phyloP scores from a whole-genome alignment of 2,888 invertebrate species.

The Volucella zonaria region DNA sequence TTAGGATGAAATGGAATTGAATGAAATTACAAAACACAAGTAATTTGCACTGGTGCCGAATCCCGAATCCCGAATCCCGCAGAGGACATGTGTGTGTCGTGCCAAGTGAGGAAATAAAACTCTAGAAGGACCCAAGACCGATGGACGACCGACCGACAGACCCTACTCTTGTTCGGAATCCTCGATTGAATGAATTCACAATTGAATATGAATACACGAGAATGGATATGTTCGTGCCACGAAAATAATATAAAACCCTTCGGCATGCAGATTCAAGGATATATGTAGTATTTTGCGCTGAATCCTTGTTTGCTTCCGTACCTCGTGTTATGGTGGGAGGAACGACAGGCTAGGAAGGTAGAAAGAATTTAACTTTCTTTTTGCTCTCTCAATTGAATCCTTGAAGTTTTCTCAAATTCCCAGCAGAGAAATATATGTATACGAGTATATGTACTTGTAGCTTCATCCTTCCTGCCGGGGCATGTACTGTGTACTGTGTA shows the following conservation, averaged over 20 bases:
- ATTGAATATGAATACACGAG: not conserved
- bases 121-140: too few species aligned
- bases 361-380: not conserved
- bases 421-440: slow-evolving; percentile 15
- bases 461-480: slow-evolving; percentile 15
- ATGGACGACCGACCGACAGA: too few species aligned
- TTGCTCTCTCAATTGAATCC: slow-evolving; percentile 34
- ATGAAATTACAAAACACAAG: slow-evolving; percentile 50
- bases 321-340: slow-evolving; percentile 6
- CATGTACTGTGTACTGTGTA: too few species aligned
- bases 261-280: slow-evolving; percentile 36
- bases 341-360: not conserved
- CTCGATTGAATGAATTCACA: slow-evolving; percentile 41
- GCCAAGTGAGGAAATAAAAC: slow-evolving; percentile 3
- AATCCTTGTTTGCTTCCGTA: slow-evolving; percentile 15
- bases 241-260: slow-evolving; percentile 49
- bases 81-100: slow-evolving; percentile 18
- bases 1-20: slow-evolving; percentile 52
- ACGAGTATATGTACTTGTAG: not conserved
- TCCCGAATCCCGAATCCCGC: too few species aligned
- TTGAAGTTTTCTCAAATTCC: slow-evolving; percentile 39
- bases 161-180: slow-evolving; percentile 14
- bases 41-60: slow-evolving; percentile 29
- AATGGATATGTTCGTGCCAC: not conserved
- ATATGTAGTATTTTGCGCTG: slow-evolving; percentile 14